A percentile compares a stretch with the other conserved stretches of the same genome.
These are phyloP conservation scores for Kradibia gibbosae DNA, from an alignment of 1,140 invertebrate genomes.

Conservation along the genomic window DNA sequence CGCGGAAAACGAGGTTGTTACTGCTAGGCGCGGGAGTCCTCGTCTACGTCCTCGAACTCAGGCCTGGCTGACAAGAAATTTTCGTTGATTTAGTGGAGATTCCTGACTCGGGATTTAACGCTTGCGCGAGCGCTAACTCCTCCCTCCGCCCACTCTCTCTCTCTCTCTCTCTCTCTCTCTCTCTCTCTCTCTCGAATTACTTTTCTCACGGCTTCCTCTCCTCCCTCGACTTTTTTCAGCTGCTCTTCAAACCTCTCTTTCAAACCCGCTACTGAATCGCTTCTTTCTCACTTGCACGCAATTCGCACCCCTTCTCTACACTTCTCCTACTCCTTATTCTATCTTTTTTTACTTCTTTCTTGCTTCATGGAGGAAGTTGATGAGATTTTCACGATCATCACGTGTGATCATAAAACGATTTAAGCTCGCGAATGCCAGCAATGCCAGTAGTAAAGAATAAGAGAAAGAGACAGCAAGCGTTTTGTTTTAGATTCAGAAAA, in stretches of 20 bases:
- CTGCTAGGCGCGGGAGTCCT: constrained; percentile 9
- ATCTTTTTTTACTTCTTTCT: background rate
- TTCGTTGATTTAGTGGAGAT: constrained; percentile 42
- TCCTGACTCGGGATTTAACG: constrained; percentile 44
- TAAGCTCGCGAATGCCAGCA: background rate
- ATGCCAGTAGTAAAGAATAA: background rate
- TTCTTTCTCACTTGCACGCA: background rate
- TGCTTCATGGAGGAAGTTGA: constrained; percentile 17
- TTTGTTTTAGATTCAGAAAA: background rate
- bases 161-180: background rate
- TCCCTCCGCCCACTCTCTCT: constrained; percentile 20
- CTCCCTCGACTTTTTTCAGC: background rate
- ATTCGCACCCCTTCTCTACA: background rate
- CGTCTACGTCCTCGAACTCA: background rate
- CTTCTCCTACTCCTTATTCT: background rate
- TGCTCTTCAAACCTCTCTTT: background rate
- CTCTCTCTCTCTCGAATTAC: too few relatives aligned
- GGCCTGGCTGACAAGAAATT: constrained; percentile 44
- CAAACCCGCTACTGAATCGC: too few relatives aligned
- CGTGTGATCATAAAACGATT: constrained; percentile 38
- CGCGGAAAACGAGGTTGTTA: constrained; percentile 52
- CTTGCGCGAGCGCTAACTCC: constrained; percentile 7
- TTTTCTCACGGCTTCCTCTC: too few relatives aligned
- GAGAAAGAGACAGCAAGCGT: background rate
- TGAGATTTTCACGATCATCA: constrained; percentile 42